A percentile compares a stretch with the other conserved stretches of the same genome.
Evolutionary conservation across 2,113 vertebrate genomes (phyloP).

Genomic region (Mus musculus): GRCm39 chr3:48786001-48786500

Average conservation of each 20-base stretch:
- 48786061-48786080: too few species aligned
- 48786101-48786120: neutral
- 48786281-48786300: neutral
- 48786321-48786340: neutral
- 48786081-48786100: too few species aligned
- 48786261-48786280: neutral
- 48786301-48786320: neutral
- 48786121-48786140: neutral
- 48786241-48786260: neutral
- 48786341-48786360: neutral
- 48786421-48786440: neutral
- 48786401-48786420: neutral
- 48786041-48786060: neutral
- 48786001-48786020: neutral
- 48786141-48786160: neutral
- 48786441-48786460: neutral
- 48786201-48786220: neutral
- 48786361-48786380: neutral
- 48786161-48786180: too few species aligned
- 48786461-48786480: neutral
- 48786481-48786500: neutral
- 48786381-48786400: neutral
- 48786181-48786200: neutral
- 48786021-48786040: neutral
- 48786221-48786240: neutral